Conservation (phyloP, 2,888 invertebrate species). For the Athripsodes cinereus region DNA sequence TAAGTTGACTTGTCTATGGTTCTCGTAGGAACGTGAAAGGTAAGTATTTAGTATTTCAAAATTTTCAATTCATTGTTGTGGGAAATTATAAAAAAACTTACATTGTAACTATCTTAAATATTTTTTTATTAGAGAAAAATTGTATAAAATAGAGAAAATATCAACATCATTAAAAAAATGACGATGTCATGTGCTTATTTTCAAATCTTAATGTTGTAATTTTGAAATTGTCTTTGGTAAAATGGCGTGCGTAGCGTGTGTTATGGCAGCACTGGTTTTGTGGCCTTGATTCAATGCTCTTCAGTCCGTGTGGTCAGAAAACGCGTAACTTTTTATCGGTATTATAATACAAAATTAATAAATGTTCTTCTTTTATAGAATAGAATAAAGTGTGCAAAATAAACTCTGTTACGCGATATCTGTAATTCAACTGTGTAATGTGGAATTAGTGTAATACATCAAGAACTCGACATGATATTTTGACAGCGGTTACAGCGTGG, state of each 20-base stretch:
- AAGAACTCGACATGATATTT: slow-evolving; percentile 19
- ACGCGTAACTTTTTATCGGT: slow-evolving; percentile 14
- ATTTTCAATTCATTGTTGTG: too few relatives aligned
- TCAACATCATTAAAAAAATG: too few relatives aligned
- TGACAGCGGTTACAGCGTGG: slow-evolving; percentile 25
- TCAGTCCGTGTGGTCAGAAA: slow-evolving; percentile 13
- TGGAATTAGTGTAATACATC: not conserved
- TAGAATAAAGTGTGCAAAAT: not conserved
- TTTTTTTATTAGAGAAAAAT: too few relatives aligned
- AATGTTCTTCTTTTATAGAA: not conserved
- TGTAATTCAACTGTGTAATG: not conserved
- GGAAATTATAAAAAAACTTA: too few relatives aligned
- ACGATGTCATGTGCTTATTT: too few relatives aligned
- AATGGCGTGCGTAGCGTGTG: not conserved
- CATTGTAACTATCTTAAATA: too few relatives aligned
- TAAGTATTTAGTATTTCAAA: too few relatives aligned
- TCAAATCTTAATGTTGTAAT: too few relatives aligned
- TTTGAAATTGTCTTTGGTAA: not conserved
- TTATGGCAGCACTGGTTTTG: slow-evolving; percentile 6
- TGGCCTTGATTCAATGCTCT: slow-evolving; percentile 13
- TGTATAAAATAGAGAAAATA: too few relatives aligned
- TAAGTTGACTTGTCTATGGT: too few relatives aligned
- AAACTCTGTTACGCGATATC: not conserved
- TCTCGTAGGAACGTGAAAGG: too few relatives aligned
- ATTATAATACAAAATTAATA: not conserved